Base-by-base conservation (phyloP, 2,888 invertebrate genomes). In the Anthoptus insignis region DNA sequence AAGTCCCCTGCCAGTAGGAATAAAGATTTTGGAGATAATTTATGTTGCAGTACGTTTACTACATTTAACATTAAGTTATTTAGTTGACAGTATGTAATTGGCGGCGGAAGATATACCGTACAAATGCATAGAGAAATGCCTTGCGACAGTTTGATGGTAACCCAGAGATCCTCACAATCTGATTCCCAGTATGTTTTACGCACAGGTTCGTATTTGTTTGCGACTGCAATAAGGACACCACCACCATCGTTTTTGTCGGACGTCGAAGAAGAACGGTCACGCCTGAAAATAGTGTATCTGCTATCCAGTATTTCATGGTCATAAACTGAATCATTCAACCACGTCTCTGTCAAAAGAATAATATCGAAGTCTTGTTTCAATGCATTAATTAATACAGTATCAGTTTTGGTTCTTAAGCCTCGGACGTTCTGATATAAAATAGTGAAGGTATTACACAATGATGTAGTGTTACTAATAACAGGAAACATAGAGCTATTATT, bases 341-440 rank as follows among this genome's bases (percentile, higher is more conserved):
- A 59, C 13, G 59, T 59, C 27, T 59, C 53, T n/a, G 67, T 72
- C 70, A 70, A 71, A 29, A 58, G 47, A 34, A 39, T 16, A 76
- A 70, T 57, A 67, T 69, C 16, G 64, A 21, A 53, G 13, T 34
- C 21, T 22, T 21, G 37, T 53, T 37, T 24, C 19, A 53, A 21
- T 11, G 34, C 34, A 53, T 53, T 32, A 13, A 21, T 16, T 34
- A 34, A 11, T 2, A 53, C 16, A 14, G 3, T 34, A 14, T 59
- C 29, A 24, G 59, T 59, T 21, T 59, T 59, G n/a, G 59, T 57
- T 27, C 57, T 45, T 2, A 45, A 29, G 45, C 57, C 57, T 19
- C 57, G 29, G 14, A 56, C 56, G 32, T 58, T 58, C 49, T 59
- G 47, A 13, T 59, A 59, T 13, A 59, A 59, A 22, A 59, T 47